Evolutionary conservation across 64 coral and sea anemone genomes (phyloP), one percentile per base, ranked within the genome.

Genomic region (Actinia equina): DNA sequence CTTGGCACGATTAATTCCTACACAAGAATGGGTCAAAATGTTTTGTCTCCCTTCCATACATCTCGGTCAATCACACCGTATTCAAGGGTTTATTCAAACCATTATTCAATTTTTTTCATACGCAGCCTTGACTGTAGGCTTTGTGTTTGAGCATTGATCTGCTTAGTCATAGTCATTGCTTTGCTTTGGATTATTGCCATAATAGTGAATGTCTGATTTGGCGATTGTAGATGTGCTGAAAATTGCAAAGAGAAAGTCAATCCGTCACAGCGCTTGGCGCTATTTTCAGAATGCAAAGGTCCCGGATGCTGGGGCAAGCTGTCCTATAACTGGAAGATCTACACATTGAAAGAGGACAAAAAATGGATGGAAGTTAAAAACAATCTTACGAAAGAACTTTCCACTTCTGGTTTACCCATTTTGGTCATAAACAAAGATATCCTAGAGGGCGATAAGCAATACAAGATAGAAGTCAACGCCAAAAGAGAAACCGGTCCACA

Each of bases 231-330:
- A 77, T 95, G 93, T 79, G 89, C 78, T n/a, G 89, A 91, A 71
- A 95, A 95, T 59, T 95, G 93, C 54, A 87, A 84, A 37, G n/a
- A 60, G 43, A 91, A 95, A 37, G 82, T 91, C 4, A 95, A 95
- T 26, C 93, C 93, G 5, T 95, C 93, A 6, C 67, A 91, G 37
- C 86, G 90, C 13, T 59, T 95, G 3, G 80, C 89, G 6, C 5
- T 91, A 27, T 82, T 22, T 14, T 59, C 71, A 15, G 57, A 86
- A 41, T 95, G 93, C 58, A 65, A 77, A 52, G 89, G 77, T 49
- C 70, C 18, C 7, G 85, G 71, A 22, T 95, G 93, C 70, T 55
- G 23, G 45, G 87, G 71, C 4, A 46, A 86, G 12, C 80, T 95
- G 10, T 5, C 63, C 43, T 91, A 91, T 52, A 59, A 18, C 22